Evolutionary conservation across 92 coral and sea anemone species (phyloP), one percentile per base, ranked within the genome.

Genomic region (Hydrozoanthus gracilis): DNA sequence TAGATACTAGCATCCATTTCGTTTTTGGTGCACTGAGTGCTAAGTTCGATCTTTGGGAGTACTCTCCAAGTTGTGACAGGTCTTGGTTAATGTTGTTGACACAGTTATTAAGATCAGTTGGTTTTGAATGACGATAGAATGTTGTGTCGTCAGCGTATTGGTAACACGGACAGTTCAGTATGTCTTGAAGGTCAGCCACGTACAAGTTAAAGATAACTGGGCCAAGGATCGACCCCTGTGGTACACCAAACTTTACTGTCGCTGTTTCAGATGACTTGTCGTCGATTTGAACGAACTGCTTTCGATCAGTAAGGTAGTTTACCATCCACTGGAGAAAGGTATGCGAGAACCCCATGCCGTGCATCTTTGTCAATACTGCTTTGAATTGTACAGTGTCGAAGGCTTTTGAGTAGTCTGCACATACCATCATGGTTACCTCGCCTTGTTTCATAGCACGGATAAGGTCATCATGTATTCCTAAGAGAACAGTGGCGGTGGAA

Each of bases 161-260:
- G 66, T 73, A 55, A 69, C 73, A 74, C 61, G 83, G 73, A 76
- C 88, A 73, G 58, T 75, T 72, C 50, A 73, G 74, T 39, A 11
- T 74, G 69, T 54, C 67, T 8, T 73, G 83, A 7, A 86, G 73
- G 71, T 86, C 83, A 11, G 83, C 77, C 51, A 86, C 83, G 68
- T 86, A 73, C 16, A 86, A 54, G 61, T 86, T 86, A 58, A 86
- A 86, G 20, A 86, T 86, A 50, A 86, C 73, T n/a, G 88, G 88
- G 35, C 88, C 82, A 62, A 84, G 56, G 13, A 84, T 84, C 46
- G 89, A 86, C 4, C 83, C 83, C 18, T 64, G 89, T 64, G 83
- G 83, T 35, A 62, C 75, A 6, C 83, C 89, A 86, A 86, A 58
- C 16, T 39, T 47, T 46, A 76, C 74, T 27, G 44, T 76, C 65